Evolutionary conservation across 2,888 invertebrate genomes (phyloP).

Genomic region (Hypercompe scribonia): DNA sequence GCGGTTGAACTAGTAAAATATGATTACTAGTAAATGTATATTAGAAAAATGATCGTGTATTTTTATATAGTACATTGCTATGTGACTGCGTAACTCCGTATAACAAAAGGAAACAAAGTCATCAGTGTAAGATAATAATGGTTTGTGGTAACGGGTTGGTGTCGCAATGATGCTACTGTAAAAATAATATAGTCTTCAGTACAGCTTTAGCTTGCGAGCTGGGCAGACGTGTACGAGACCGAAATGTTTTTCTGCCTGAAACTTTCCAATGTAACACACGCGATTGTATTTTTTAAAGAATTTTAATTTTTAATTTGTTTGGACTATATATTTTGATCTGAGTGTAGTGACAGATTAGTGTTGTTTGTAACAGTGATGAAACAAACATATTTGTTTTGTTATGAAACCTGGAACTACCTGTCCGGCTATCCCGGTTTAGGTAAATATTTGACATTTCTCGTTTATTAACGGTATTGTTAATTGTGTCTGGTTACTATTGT

Average conservation of each 20-base stretch:
- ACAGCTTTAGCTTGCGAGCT: constrained; percentile 70
- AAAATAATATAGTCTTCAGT: constrained; percentile 63
- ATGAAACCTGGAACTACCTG: constrained; percentile 54
- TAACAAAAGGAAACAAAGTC: constrained; percentile 13
- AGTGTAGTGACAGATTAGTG: constrained; percentile 54
- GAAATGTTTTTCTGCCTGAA: constrained; percentile 67
- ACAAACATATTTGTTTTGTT: constrained; percentile 48
- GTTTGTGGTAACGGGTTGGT: constrained; percentile 27
- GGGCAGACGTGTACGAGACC: constrained; percentile 59
- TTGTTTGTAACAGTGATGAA: constrained; percentile 49
- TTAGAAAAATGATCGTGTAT: background rate
- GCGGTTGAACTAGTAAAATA: background rate
- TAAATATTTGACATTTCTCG: constrained; percentile 55
- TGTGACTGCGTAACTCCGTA: background rate
- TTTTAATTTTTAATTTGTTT: constrained; percentile 33
- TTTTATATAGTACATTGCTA: constrained; percentile 20
- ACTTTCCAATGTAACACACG: constrained; percentile 61
- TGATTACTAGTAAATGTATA: background rate
- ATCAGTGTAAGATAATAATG: constrained; percentile 21
- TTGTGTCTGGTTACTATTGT: background rate
- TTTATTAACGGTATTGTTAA: background rate
- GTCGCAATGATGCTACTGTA: constrained; percentile 44
- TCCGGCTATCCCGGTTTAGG: constrained; percentile 67
- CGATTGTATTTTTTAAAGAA: constrained; percentile 34
- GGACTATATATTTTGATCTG: constrained; percentile 41